phyloP scores from a whole-genome alignment of 2,113 vertebrate species.

The Pontoporia blainvillei region DNA sequence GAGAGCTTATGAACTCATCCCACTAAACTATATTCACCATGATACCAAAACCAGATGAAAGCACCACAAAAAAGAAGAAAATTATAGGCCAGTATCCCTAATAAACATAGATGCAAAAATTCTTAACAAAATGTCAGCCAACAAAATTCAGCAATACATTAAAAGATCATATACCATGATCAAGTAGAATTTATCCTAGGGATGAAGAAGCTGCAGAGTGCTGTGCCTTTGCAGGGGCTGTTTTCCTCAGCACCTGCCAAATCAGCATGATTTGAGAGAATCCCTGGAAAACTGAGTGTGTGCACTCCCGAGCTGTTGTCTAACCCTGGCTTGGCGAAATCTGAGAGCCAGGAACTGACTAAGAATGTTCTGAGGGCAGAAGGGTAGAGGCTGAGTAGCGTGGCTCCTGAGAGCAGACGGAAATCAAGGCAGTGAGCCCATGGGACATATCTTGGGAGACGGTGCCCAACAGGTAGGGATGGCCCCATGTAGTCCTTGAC shows the following conservation, averaged over 20 bases:
- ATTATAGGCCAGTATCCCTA: no score
- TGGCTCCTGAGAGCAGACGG: background rate
- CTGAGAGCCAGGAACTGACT: background rate
- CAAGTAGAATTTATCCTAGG: no score
- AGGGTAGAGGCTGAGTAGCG: rapidly evolving
- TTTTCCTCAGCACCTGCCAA: background rate
- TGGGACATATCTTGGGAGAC: rapidly evolving
- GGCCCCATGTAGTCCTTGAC: background rate
- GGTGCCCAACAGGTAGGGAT: background rate
- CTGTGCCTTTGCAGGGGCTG: background rate
- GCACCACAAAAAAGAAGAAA: no score
- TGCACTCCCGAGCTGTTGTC: rapidly evolving
- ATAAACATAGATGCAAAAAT: no score
- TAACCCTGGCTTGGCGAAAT: background rate
- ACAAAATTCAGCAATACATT: no score
- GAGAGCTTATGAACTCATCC: no score
- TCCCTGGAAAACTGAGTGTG: background rate
- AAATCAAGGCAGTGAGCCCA: no score
- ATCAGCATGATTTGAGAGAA: background rate
- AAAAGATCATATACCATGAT: no score
- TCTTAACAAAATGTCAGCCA: no score
- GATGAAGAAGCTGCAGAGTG: background rate
- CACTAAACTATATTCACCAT: no score
- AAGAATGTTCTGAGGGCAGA: background rate
- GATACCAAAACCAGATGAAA: no score